These are phyloP conservation scores for Melikaiella ostensackeni DNA, from an alignment of 2,888 invertebrate genomes.

Conservation along the genomic window DNA sequence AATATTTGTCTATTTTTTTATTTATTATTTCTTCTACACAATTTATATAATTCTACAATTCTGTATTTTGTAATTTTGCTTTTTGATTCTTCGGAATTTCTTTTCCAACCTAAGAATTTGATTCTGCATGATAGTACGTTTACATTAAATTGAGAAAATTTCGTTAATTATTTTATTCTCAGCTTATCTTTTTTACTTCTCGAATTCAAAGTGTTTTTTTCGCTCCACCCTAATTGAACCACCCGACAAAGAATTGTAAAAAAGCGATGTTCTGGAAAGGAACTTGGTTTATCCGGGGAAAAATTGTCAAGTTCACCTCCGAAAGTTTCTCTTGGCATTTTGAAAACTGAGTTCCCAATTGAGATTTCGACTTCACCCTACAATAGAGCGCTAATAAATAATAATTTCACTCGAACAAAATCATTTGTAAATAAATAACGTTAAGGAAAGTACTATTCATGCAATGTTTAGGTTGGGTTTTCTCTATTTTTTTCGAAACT, in stretches of 20 bases:
- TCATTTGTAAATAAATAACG: constrained; percentile 63
- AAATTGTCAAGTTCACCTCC: constrained; percentile 16
- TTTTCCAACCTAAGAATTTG: not conserved
- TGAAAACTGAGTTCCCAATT: constrained; percentile 62
- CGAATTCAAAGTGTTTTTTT: not conserved
- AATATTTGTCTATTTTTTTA: not conserved
- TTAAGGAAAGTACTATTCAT: constrained; percentile 56
- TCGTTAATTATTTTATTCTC: not conserved
- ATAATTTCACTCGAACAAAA: constrained; percentile 57
- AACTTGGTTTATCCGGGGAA: constrained; percentile 61
- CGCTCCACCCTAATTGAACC: constrained; percentile 28
- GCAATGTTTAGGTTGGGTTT: constrained; percentile 54
- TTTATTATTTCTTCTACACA: not conserved
- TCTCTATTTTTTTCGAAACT: constrained; percentile 47
- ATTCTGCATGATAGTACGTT: not conserved
- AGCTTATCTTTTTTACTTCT: not conserved
- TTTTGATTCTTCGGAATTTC: not conserved
- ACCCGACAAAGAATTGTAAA: constrained; percentile 42
- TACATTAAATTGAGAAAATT: not conserved
- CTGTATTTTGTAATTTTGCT: not conserved
- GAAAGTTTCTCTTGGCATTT: constrained; percentile 4
- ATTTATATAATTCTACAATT: not conserved
- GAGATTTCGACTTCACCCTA: constrained; percentile 56
- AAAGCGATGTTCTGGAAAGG: constrained; percentile 43
- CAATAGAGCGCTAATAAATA: constrained; percentile 53